Percentiles rank a stretch among this genome's conserved stretches.
These are phyloP conservation scores for Andrena trimmerana DNA, from an alignment of 2,888 invertebrate genomes.

Conservation along the genomic window DNA sequence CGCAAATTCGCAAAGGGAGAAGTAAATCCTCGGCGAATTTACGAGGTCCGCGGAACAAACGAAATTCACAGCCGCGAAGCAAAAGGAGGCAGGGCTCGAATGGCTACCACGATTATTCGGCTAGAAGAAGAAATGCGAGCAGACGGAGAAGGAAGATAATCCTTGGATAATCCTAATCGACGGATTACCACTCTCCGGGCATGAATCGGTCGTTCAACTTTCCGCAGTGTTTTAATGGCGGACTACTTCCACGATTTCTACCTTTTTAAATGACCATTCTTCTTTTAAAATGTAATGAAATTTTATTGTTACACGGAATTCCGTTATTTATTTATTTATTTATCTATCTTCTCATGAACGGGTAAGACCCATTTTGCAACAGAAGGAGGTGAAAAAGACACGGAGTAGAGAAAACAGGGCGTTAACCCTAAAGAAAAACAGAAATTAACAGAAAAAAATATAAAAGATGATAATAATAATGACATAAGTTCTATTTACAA, in stretches of 20 bases:
- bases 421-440: too few species aligned
- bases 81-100: slow-evolving; percentile 38
- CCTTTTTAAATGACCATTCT: too few species aligned
- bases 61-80: slow-evolving; percentile 22
- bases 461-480: too few species aligned
- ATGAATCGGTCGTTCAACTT: slow-evolving; percentile 68
- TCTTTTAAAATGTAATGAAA: background rate
- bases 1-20: slow-evolving; percentile 1
- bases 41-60: slow-evolving; percentile 27
- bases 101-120: slow-evolving; percentile 30
- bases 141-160: slow-evolving; percentile 70
- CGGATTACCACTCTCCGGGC: slow-evolving; percentile 69
- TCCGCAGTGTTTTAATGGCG: slow-evolving; percentile 7
- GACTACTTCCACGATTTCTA: slow-evolving; percentile 2
- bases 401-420: too few species aligned
- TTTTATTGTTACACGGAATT: background rate
- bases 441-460: too few species aligned
- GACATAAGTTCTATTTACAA: too few species aligned
- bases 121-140: slow-evolving; percentile 55
- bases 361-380: too few species aligned
- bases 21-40: slow-evolving; percentile 63
- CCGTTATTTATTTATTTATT: too few species aligned
- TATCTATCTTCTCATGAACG: too few species aligned
- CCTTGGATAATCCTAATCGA: slow-evolving; percentile 80
- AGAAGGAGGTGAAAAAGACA: too few species aligned